These are phyloP conservation scores for Salvelinus fontinalis DNA, from an alignment of 2,113 vertebrate species.

Conservation along the genomic window DNA sequence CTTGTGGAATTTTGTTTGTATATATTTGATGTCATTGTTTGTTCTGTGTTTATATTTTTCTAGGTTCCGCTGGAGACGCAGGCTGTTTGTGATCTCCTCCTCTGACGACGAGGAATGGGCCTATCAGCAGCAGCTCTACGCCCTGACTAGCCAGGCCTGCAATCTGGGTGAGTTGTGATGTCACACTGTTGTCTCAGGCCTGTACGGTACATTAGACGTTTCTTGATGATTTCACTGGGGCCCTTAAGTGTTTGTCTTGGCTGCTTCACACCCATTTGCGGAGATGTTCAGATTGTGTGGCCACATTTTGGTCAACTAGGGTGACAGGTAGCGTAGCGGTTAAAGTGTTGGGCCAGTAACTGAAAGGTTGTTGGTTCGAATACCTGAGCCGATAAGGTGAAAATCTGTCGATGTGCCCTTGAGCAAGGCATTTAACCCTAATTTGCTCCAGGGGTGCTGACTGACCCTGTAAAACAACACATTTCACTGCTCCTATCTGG, in stretches of 20 bases:
- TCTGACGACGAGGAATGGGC: slow-evolving; percentile 87
- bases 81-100: slow-evolving; percentile 79
- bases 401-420: too few species aligned
- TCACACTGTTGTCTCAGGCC: not conserved
- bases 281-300: not conserved
- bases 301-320: not conserved
- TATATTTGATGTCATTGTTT: not conserved
- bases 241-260: not conserved
- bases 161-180: slow-evolving; percentile 81
- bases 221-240: not conserved
- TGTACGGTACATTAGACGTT: too few species aligned
- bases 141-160: slow-evolving; percentile 84
- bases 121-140: slow-evolving; percentile 86
- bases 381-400: too few species aligned
- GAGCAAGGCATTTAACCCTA: too few species aligned
- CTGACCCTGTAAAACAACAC: too few species aligned
- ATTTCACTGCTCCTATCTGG: too few species aligned
- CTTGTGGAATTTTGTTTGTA: not conserved
- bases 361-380: too few species aligned
- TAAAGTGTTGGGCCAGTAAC: too few species aligned
- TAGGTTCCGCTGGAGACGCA: slow-evolving; percentile 88
- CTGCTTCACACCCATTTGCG: not conserved
- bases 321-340: not conserved
- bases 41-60: not conserved
- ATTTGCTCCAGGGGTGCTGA: too few species aligned